Evolutionary conservation across 2,797 vertebrate species (phyloP), one percentile per base, ranked within the genome.

Genomic region (Australoheros facetus): DNA sequence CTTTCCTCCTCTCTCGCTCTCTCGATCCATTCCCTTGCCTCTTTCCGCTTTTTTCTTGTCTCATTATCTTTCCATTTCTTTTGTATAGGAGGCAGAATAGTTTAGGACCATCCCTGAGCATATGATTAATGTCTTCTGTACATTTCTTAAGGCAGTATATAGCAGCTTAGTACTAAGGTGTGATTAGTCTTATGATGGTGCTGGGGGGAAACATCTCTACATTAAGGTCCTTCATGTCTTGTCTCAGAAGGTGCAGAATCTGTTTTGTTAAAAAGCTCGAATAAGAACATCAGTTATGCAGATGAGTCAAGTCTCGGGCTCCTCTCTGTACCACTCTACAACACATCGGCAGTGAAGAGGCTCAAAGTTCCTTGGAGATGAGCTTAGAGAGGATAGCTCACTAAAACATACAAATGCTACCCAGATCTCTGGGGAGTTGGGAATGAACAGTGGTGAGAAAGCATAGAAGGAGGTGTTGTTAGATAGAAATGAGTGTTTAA

Each of bases 121-220:
- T 77, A 76, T 90, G 86, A 91, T 90, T 87, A 91, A 89, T 91
- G 85, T 80, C 74, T 76, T 37, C 75, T 82, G 75, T 59, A 34
- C 71, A 55, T 79, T 81, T 77, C 71, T 56, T 74, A 57, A 78
- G 56, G 73, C 77, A 23, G 54, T 73, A 39, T 73, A 71, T 32
- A 73, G 86, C 45, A 34, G 34, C 28, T 77, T 56, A 34, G 51
- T 58, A 80, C 72, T 77, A 72, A 82, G 75, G 62, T 26, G 23
- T 74, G 80, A 89, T 86, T 86, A 87, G 85, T 71, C 42, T 58
- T 79, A 17, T 45, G 39, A 59, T 3, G 62, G 32, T 45, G 42
- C 37, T 45, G 59, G 58, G 73, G n/a, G 32, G n/a, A 70, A 88
- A 75, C 54, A 56, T 64, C 54, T 73, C n/a, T 58, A 48, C 62